These are phyloP conservation scores for Lycodopsis pacificus DNA, from an alignment of 2,797 vertebrate species.

Conservation along the genomic window DNA sequence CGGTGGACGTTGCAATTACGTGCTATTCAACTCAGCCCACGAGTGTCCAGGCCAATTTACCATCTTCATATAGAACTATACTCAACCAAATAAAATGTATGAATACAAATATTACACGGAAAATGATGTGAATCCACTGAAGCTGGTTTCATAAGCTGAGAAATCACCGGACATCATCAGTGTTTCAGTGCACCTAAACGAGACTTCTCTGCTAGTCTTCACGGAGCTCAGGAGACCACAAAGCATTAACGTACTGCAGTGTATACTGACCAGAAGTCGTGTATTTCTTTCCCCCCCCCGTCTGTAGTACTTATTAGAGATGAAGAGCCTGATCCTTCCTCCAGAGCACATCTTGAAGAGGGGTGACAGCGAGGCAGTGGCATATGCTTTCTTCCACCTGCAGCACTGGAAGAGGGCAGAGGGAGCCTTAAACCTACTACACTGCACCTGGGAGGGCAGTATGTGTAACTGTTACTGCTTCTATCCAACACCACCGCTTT, in stretches of 20 bases:
- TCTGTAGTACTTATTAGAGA: slow-evolving; percentile 96
- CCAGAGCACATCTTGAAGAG: slow-evolving; percentile 98
- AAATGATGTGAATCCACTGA: neutral
- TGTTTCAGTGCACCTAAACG: neutral
- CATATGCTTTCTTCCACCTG: slow-evolving; percentile 98
- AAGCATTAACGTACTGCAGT: neutral
- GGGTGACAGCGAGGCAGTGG: slow-evolving; percentile 98
- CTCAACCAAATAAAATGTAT: neutral
- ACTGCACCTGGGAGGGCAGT: slow-evolving; percentile 97
- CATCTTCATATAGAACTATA: neutral
- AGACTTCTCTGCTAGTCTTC: neutral
- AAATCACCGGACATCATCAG: neutral
- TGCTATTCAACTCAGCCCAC: too few species aligned
- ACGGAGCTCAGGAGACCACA: neutral
- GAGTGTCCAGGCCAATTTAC: neutral
- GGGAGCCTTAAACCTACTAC: slow-evolving; percentile 95
- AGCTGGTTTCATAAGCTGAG: neutral
- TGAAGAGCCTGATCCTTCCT: slow-evolving; percentile 99
- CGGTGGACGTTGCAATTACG: too few species aligned
- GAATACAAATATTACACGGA: too few species aligned
- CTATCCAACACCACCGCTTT: neutral
- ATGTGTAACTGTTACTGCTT: slow-evolving; percentile 40
- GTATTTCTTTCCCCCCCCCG: slow-evolving; percentile 15
- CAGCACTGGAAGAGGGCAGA: slow-evolving; percentile 99
- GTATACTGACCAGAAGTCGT: slow-evolving; percentile 6